Conservation (phyloP, 30 jellyfish, hydroid and myxozoan species). For the Pseudorhiza aurosa region DNA sequence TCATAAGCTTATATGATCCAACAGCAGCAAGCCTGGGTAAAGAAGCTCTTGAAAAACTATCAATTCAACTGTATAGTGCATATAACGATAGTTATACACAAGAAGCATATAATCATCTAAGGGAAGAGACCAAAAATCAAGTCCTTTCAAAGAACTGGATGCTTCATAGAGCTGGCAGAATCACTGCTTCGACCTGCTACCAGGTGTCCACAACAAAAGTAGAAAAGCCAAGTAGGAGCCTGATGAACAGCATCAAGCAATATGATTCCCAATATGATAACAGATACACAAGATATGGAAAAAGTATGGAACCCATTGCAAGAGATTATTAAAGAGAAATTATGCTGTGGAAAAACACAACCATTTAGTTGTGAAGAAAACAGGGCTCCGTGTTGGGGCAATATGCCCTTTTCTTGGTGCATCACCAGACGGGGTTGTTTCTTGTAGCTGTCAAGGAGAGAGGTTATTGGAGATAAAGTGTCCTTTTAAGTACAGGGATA, state of each 20-base stretch:
- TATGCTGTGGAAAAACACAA: neutral
- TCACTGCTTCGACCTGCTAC: conserved; percentile 30
- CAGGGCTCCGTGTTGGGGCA: conserved; percentile 33
- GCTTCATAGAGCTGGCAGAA: conserved; percentile 39
- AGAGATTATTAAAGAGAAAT: conserved; percentile 14
- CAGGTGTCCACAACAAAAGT: conserved; percentile 32
- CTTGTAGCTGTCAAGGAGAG: conserved; percentile 57
- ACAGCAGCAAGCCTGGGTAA: too few species aligned
- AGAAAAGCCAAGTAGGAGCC: conserved; percentile 18
- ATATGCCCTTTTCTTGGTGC: conserved; percentile 58
- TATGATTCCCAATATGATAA: conserved; percentile 3
- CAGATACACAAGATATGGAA: conserved; percentile 44
- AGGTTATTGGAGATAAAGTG: conserved; percentile 64
- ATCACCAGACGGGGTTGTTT: conserved; percentile 64
- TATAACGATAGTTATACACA: conserved; percentile 10
- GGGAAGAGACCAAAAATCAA: conserved; percentile 24
- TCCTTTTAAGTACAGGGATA: conserved; percentile 52
- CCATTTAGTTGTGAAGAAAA: neutral
- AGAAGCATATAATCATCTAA: conserved; percentile 4
- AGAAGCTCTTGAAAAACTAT: too few species aligned
- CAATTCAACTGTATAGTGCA: too few species aligned
- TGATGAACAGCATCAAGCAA: conserved; percentile 21
- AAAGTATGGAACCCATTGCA: conserved; percentile 26
- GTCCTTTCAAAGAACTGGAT: conserved; percentile 25
- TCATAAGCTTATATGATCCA: too few species aligned